Evolutionary conservation across 1,140 invertebrate species (phyloP).

Genomic region (Cotesia typhae): DNA sequence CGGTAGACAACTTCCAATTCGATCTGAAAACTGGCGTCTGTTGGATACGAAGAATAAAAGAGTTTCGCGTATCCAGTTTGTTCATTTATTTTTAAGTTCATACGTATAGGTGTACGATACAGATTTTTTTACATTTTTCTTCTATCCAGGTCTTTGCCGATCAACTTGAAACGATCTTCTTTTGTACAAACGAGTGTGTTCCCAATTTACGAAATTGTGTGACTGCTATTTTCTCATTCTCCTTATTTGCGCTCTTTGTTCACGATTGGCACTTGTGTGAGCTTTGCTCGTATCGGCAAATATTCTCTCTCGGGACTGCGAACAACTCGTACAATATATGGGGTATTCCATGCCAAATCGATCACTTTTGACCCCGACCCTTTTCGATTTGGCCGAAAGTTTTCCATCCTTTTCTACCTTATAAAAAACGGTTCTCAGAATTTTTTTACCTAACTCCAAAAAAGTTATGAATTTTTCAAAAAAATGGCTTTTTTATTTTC

Average conservation of each 20-base stretch:
- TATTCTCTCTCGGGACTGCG: not conserved
- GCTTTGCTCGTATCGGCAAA: slow-evolving; percentile 14
- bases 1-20: slow-evolving; percentile 38
- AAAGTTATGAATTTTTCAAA: too few species aligned
- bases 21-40: slow-evolving; percentile 26
- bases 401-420: too few species aligned
- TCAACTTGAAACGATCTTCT: slow-evolving; percentile 26
- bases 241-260: not conserved
- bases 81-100: not conserved
- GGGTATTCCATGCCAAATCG: too few species aligned
- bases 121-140: not conserved
- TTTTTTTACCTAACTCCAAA: too few species aligned
- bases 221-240: slow-evolving; percentile 2
- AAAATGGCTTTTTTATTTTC: too few species aligned
- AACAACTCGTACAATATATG: too few species aligned
- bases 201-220: slow-evolving; percentile 33
- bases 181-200: slow-evolving; percentile 26
- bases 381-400: too few species aligned
- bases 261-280: slow-evolving; percentile 15
- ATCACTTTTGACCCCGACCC: too few species aligned
- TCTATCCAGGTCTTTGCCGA: slow-evolving; percentile 9
- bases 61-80: slow-evolving; percentile 12
- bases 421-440: too few species aligned
- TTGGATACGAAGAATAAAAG: not conserved
- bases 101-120: not conserved